These are phyloP conservation scores for Archilochus colubris DNA, from an alignment of 2,113 vertebrate species.

Conservation along the genomic window DNA sequence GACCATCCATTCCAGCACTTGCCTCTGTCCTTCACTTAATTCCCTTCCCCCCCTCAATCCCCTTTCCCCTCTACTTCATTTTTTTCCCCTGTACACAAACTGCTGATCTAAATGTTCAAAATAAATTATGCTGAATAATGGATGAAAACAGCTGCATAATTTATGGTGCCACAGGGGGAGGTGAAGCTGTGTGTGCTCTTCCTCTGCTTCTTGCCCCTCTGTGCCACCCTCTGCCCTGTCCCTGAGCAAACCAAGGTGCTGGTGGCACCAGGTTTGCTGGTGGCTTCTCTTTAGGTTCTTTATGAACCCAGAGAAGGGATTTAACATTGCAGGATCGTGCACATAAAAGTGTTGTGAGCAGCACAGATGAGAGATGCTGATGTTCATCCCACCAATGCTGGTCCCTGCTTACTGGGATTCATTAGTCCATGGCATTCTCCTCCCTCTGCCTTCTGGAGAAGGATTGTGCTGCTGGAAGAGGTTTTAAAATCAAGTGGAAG, in stretches of 20 bases:
- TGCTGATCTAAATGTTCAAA: conserved; percentile 76
- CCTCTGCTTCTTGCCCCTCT: neutral
- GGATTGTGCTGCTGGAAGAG: neutral
- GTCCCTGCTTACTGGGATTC: neutral
- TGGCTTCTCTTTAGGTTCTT: neutral
- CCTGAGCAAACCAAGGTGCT: neutral
- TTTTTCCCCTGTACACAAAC: conserved; percentile 41
- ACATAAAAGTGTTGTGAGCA: neutral
- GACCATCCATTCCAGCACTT: neutral
- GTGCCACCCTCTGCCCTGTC: neutral
- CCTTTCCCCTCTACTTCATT: neutral
- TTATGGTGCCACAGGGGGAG: conserved; percentile 63
- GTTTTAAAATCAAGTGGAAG: neutral
- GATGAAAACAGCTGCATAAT: conserved; percentile 76
- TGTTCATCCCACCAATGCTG: neutral
- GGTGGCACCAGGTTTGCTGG: neutral
- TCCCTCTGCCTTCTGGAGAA: neutral
- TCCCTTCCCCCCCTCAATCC: neutral
- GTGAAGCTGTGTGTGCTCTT: neutral
- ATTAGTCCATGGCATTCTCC: neutral
- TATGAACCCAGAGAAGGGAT: neutral
- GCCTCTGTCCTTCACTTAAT: conserved; percentile 46
- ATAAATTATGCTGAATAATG: conserved; percentile 81
- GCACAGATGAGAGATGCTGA: neutral
- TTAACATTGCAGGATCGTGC: accelerated